Evolutionary conservation across 2,797 vertebrate genomes (phyloP).

Genomic region (Halcyon leucocephala): DNA sequence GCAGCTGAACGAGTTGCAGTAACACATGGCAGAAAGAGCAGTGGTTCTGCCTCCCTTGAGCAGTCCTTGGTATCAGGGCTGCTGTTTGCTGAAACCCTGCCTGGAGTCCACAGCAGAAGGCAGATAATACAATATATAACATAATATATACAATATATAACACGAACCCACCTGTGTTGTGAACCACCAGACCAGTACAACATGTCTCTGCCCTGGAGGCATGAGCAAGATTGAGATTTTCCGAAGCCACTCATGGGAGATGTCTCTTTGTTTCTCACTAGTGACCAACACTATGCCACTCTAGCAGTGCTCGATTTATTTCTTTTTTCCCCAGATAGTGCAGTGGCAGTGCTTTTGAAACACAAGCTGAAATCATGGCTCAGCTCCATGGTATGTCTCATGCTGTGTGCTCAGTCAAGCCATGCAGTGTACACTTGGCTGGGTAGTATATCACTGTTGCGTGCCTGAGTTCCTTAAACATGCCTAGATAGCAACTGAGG

Average conservation of each 20-base stretch:
- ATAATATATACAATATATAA: background rate
- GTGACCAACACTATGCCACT: background rate
- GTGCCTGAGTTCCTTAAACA: background rate
- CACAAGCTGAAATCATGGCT: background rate
- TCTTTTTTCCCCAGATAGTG: background rate
- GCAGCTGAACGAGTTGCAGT: background rate
- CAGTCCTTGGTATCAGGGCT: background rate
- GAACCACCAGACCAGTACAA: background rate
- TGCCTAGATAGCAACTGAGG: background rate
- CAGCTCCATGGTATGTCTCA: background rate
- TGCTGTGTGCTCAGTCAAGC: background rate
- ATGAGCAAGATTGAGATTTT: background rate
- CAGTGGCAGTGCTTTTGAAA: background rate
- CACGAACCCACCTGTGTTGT: rapidly evolving
- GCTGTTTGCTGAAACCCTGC: background rate
- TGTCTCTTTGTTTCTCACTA: background rate
- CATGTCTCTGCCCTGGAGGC: background rate
- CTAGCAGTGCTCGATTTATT: background rate
- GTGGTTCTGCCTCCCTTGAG: rapidly evolving
- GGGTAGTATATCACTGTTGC: background rate
- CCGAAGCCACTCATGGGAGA: background rate
- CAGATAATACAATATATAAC: rapidly evolving
- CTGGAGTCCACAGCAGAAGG: background rate
- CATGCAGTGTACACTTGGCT: background rate
- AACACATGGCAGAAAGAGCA: background rate